A percentile compares a stretch with the other conserved stretches of the same genome.
phyloP scores from a whole-genome alignment of 1,140 invertebrate species.

The Micrasema longulum region DNA sequence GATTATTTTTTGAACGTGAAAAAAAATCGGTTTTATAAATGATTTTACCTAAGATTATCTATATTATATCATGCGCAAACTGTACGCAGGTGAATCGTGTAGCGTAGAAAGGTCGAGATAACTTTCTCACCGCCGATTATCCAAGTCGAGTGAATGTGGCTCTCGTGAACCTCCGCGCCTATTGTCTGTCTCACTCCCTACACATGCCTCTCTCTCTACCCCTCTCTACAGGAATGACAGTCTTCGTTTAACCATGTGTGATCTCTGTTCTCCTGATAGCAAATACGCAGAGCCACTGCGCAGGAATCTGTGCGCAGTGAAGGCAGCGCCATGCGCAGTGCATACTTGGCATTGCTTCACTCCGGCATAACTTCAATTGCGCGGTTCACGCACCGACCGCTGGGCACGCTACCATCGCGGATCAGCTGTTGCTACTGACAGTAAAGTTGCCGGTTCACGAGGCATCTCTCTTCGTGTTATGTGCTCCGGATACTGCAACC shows the following conservation, averaged over 20 bases:
- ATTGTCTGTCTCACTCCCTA: neutral
- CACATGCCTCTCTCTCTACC: slow-evolving; percentile 26
- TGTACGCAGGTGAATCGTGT: no score
- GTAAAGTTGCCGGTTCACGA: slow-evolving; percentile 20
- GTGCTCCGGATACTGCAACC: slow-evolving; percentile 32
- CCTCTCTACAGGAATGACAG: slow-evolving; percentile 27
- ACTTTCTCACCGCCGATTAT: no score
- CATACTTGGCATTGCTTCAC: slow-evolving; percentile 25
- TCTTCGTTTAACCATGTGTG: slow-evolving; percentile 5
- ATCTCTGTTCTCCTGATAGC: slow-evolving; percentile 41
- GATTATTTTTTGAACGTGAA: neutral
- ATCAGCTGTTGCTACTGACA: slow-evolving; percentile 9
- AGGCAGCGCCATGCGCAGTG: slow-evolving; percentile 30
- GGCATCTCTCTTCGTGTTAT: slow-evolving; percentile 26
- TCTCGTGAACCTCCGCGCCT: neutral
- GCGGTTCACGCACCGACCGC: slow-evolving; percentile 27
- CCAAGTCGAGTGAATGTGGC: no score
- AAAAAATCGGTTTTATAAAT: neutral
- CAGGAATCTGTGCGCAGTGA: slow-evolving; percentile 33
- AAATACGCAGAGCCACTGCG: slow-evolving; percentile 44
- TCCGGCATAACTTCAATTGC: neutral
- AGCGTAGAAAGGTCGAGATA: no score
- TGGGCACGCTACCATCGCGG: neutral
- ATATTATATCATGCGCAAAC: no score
- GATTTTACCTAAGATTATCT: no score